Evolutionary conservation across 2,797 vertebrate genomes (phyloP), one percentile per base, ranked within the genome.

Genomic region (Melanotaenia maccullochi): DNA sequence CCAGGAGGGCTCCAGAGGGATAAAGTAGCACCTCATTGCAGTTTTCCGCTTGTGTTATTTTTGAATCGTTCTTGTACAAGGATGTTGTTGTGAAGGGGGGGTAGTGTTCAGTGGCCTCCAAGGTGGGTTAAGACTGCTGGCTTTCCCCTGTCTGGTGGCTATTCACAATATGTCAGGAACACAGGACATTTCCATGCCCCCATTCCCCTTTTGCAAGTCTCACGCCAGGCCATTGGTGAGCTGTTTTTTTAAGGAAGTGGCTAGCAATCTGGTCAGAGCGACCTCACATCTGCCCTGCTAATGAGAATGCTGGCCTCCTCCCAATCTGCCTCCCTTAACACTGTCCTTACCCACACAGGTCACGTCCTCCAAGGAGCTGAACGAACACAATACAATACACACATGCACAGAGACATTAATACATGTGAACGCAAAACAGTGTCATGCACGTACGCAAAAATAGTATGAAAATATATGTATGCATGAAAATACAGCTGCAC

Each of bases 221-320:
- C 90, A 89, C 85, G 89, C 93, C 93, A 84, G 85, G 93, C 90
- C 76, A 94, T 92, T 93, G 87, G 87, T 81, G 85, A 87, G 82
- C 85, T 96, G 94, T 97, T 97, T 96, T 96, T 96, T 95, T 96
- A 96, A 97, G 96, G 97, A 98, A 98, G 96, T 94, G 85, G 91
- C 87, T 87, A 94, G 92, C 91, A 84, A 94, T 93, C 88, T 91
- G 90, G 95, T 90, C 91, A 92, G 89, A 88, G 89, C 93, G 95
- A 94, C 95, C 95, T 96, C 95, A 95, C 96, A 95, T 92, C 92
- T 89, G 92, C 94, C 96, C 96, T 92, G 92, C 95, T 95, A 95
- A 93, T 94, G 95, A 97, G 96, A 95, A 91, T 83, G 87, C 93
- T 93, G 92, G 85, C 91, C 87, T 93, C 91, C 92, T 93, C 95